Base-by-base conservation (phyloP, 2,797 vertebrate species). In the Hyperoplus immaculatus region DNA sequence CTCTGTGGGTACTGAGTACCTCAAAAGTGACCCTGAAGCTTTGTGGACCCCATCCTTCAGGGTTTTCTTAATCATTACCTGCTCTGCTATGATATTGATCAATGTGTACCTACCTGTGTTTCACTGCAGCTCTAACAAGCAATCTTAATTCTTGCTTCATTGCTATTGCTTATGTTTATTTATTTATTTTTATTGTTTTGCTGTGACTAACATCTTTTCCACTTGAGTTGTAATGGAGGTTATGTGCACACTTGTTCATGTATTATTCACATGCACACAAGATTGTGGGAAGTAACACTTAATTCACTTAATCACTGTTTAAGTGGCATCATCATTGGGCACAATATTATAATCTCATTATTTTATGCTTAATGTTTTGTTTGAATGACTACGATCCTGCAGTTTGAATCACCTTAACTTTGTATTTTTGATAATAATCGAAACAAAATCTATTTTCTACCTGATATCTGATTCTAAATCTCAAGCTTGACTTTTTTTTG, bases 1-100 rank as follows among this genome's bases (percentile, higher is more conserved):
- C 95, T 93, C 88, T 94, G 89, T 92, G 93, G 90, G 91, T 89
- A 88, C 89, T 89, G 72, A 88, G 87, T 89, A 86, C 91, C 89
- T 86, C 89, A 90, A 85, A 90, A 87, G 87, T 88, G 87, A 92
- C 88, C 29, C 91, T 84, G 89, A 91, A 85, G 81, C 91, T 90
- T 83, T 94, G 86, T 90, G 91, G 93, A 94, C 87, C 77, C 83
- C 86, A 50, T 74, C 82, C 74, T 89, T 81, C 87, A 90, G 89
- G 85, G 91, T 93, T 89, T 29, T 89, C 67, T 77, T 63, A 88
- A 74, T 89, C 63, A 79, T 88, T 75, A 81, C 75, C 78, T 90
- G 80, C 85, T 92, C 75, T 88, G 83, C 83, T 78, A 18, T 86
- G 56, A 85, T 81, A 64, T 82, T 51, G 77, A 81, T 91, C 83